phyloP scores from a whole-genome alignment of 2,113 vertebrate species.

The Hydrochoerus hydrochaeris region DNA sequence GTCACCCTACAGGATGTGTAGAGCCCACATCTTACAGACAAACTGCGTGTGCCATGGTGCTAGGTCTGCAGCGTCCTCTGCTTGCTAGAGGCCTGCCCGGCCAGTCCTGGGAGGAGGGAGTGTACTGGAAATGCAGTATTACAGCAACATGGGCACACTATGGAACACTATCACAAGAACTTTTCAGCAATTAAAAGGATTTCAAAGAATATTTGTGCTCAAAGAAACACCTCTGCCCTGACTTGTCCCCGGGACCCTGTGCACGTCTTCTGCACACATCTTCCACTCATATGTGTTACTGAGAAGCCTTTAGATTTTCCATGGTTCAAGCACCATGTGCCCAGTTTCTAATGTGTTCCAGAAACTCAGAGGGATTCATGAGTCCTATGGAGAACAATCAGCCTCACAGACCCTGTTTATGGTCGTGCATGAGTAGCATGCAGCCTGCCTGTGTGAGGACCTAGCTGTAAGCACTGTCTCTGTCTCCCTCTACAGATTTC shows the following conservation, averaged over 20 bases:
- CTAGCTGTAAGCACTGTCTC: neutral
- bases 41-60: neutral
- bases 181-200: neutral
- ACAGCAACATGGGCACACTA: neutral
- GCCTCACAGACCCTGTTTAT: slow-evolving; percentile 27
- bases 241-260: neutral
- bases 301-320: slow-evolving; percentile 28
- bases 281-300: neutral
- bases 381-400: slow-evolving; percentile 58
- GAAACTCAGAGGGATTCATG: slow-evolving; percentile 30
- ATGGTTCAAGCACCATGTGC: neutral
- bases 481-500: slow-evolving; percentile 24
- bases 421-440: neutral
- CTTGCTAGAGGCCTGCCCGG: neutral
- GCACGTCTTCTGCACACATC: neutral
- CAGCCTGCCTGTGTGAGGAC: neutral
- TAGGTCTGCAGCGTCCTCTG: neutral
- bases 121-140: neutral
- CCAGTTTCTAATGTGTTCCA: slow-evolving; percentile 5
- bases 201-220: slow-evolving; percentile 18
- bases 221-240: neutral
- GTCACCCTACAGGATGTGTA: neutral
- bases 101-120: neutral
- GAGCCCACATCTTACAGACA: neutral
- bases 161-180: slow-evolving; percentile 10